Evolutionary conservation across 2,888 invertebrate genomes (phyloP).

Genomic region (Pterobdella sp.): DNA sequence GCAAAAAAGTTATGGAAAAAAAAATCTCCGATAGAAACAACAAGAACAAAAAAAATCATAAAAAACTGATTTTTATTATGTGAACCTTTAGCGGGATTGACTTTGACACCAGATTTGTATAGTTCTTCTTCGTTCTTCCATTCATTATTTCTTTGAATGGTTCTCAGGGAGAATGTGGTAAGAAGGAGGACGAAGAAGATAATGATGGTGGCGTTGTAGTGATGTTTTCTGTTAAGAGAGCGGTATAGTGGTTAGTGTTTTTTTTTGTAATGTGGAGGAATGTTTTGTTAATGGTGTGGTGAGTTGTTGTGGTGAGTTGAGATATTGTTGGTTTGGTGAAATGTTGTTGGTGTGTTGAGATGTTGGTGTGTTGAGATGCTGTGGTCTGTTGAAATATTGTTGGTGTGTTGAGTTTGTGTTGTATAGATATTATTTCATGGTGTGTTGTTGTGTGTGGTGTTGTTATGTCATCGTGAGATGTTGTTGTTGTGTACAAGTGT

Average conservation of each 20-base stretch:
- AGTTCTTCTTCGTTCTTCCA: slow-evolving; percentile 88
- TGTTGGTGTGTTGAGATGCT: background rate
- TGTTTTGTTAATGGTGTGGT: background rate
- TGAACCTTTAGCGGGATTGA: slow-evolving; percentile 97
- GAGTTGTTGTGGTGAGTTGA: background rate
- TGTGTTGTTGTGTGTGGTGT: too few species aligned
- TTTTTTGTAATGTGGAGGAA: background rate
- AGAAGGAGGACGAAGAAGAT: slow-evolving; percentile 38
- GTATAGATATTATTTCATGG: too few species aligned
- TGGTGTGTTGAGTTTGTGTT: too few species aligned
- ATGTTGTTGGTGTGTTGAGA: background rate
- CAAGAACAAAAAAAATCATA: background rate
- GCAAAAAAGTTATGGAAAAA: too few species aligned
- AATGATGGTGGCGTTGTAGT: background rate
- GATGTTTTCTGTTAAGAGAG: background rate
- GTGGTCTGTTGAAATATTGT: background rate
- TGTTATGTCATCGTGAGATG: too few species aligned
- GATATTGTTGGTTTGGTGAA: background rate
- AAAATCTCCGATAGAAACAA: too few species aligned
- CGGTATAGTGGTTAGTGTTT: background rate
- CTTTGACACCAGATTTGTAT: slow-evolving; percentile 77
- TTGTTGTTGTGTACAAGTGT: background rate
- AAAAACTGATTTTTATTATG: background rate
- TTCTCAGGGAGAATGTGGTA: slow-evolving; percentile 56
- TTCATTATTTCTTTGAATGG: slow-evolving; percentile 74